phyloP scores from a whole-genome alignment of 2,888 invertebrate genomes.

The Chironomus tentans region DNA sequence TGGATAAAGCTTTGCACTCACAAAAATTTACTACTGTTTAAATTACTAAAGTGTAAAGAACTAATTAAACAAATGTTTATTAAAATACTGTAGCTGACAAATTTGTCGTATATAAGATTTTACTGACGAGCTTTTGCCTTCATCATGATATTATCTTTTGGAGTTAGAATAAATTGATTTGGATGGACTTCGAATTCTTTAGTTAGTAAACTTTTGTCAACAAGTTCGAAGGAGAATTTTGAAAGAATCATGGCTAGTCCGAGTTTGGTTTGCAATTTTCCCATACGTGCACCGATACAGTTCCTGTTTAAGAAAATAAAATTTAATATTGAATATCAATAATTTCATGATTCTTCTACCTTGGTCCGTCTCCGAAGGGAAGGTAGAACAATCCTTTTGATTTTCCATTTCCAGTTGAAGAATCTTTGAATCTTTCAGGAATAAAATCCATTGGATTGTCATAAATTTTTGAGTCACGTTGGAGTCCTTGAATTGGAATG shows the following conservation, averaged over 20 bases:
- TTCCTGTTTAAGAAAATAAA: neutral
- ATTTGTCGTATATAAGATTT: no score
- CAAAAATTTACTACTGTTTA: no score
- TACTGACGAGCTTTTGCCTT: neutral
- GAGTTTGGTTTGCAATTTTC: conserved; percentile 7
- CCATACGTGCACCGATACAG: conserved; percentile 12
- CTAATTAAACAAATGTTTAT: no score
- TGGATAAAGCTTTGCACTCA: no score
- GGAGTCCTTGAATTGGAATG: neutral
- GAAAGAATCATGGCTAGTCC: neutral
- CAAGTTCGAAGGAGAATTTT: neutral
- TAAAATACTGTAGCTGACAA: no score
- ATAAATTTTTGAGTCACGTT: conserved; percentile 23
- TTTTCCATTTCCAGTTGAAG: neutral
- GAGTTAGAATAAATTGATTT: neutral
- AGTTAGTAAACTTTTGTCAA: neutral
- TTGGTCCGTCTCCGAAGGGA: neutral
- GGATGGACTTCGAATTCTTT: conserved; percentile 11
- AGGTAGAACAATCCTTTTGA: neutral
- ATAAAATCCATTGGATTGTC: conserved; percentile 14
- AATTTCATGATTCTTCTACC: neutral
- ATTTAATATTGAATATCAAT: neutral
- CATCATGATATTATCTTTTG: neutral
- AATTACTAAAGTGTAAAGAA: no score
- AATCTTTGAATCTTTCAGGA: conserved; percentile 16